phyloP scores from a whole-genome alignment of 2,113 vertebrate genomes.

The Mungos mungo region DNA sequence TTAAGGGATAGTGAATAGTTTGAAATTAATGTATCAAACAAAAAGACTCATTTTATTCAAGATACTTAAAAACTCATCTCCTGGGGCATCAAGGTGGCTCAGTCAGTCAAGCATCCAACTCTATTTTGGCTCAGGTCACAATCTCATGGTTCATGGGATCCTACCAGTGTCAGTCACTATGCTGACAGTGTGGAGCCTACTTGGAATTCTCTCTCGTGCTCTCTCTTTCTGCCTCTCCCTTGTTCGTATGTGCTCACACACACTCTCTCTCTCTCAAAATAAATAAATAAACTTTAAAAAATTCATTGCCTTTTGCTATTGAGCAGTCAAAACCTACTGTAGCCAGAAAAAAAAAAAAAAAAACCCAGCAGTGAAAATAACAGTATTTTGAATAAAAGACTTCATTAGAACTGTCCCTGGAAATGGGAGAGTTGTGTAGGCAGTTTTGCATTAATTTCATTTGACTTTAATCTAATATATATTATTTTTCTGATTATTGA shows the following conservation, averaged over 20 bases:
- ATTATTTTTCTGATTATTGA: not conserved
- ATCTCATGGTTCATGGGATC: no score
- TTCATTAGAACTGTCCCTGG: not conserved
- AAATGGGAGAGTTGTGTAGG: not conserved
- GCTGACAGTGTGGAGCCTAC: no score
- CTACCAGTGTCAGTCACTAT: no score
- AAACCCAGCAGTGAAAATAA: not conserved
- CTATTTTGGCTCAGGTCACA: no score
- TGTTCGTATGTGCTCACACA: no score
- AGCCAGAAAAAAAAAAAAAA: not conserved
- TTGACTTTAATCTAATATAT: not conserved
- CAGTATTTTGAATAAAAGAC: not conserved
- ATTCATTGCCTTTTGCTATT: not conserved
- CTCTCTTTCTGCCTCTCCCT: no score
- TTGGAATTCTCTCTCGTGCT: no score
- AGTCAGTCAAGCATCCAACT: no score
- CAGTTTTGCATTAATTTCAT: not conserved
- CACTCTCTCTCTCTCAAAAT: no score
- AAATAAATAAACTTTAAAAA: no score
- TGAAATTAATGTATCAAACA: conserved; percentile 14
- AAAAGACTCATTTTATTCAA: conserved; percentile 13
- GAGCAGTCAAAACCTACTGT: not conserved
- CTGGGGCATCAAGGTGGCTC: no score
- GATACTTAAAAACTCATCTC: not conserved
- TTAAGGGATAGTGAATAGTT: not conserved